Evolutionary conservation across 2,888 invertebrate species (phyloP), one percentile per base, ranked within the genome.

Genomic region (Drosophila sordidula): DNA sequence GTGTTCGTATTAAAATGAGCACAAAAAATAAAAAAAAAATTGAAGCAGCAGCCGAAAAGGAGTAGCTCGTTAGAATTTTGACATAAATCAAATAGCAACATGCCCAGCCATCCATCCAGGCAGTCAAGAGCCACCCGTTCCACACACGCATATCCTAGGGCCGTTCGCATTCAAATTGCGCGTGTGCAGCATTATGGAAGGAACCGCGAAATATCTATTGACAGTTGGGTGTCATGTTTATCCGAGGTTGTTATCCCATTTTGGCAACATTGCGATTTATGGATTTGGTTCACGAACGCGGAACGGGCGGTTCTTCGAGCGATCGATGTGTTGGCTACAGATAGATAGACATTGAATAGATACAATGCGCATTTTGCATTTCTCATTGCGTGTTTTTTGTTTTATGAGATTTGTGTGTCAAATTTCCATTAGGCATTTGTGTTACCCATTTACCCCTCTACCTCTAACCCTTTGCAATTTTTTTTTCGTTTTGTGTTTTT

Each of bases 211-310:
- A 90, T 89, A 90, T 90, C 90, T 90, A 91, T 92, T 92, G 92
- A 92, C 92, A 92, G 91, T 92, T 92, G 92, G 92, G 92, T 92
- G 92, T 92, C 92, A 92, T 92, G 92, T 92, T 92, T 92, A 92
- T 91, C 89, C 90, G 90, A 87, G 85, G 83, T 91, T 89, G 90
- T 91, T 91, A 90, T 90, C 89, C 91, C 85, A 87, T 90, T 89
- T 89, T 80, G 80, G 84, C 83, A 90, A 91, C 87, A 90, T 85
- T 89, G 91, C 90, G 90, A 91, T 90, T 90, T 91, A 91, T 91
- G 88, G 78, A 71, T 78, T 76, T 78, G 39, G 32, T 12, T 54
- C 18, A n/a, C 57, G 16, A 39, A 72, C 70, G 70, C 3, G 25
- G 56, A 87, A 87, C 78, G 65, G 89, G 89, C 83, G 89, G 61